These are phyloP conservation scores for Phaedon cochleariae DNA, from an alignment of 2,888 invertebrate species.

Conservation along the genomic window DNA sequence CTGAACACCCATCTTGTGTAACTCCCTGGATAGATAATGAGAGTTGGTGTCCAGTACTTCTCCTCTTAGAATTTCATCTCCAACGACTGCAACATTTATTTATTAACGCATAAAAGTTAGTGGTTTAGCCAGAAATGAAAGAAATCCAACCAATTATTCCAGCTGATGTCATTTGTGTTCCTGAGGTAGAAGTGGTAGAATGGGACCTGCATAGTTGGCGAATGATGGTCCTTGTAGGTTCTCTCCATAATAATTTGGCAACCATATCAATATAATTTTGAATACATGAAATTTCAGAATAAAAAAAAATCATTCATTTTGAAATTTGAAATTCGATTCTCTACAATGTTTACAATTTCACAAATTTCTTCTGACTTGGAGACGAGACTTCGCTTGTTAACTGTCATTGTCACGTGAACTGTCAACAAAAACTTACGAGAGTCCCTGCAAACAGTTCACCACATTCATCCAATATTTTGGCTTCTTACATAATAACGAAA, in stretches of 20 bases:
- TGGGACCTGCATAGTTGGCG: not conserved
- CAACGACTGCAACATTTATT: slow-evolving; percentile 67
- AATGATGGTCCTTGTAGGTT: not conserved
- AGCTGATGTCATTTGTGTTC: slow-evolving; percentile 41
- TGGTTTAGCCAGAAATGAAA: too few relatives aligned
- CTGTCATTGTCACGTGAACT: too few relatives aligned
- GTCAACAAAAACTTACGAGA: too few relatives aligned
- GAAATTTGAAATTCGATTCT: too few relatives aligned
- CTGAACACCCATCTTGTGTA: slow-evolving; percentile 71
- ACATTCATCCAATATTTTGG: too few relatives aligned
- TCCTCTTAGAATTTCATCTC: slow-evolving; percentile 81
- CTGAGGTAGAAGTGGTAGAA: not conserved
- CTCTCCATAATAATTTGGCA: not conserved
- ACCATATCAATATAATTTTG: not conserved
- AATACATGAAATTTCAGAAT: not conserved
- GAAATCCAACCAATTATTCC: slow-evolving; percentile 53
- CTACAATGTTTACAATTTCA: too few relatives aligned
- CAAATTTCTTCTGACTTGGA: too few relatives aligned
- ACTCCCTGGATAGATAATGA: slow-evolving; percentile 67
- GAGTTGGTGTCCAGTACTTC: slow-evolving; percentile 76
- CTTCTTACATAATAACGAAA: too few relatives aligned
- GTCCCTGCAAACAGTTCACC: too few relatives aligned
- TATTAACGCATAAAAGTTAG: slow-evolving; percentile 11
- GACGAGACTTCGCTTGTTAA: too few relatives aligned
- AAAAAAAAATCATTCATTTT: not conserved